Evolutionary conservation across 2,113 vertebrate genomes (phyloP), one percentile per base, ranked within the genome.

Genomic region (Rutilus rutilus): DNA sequence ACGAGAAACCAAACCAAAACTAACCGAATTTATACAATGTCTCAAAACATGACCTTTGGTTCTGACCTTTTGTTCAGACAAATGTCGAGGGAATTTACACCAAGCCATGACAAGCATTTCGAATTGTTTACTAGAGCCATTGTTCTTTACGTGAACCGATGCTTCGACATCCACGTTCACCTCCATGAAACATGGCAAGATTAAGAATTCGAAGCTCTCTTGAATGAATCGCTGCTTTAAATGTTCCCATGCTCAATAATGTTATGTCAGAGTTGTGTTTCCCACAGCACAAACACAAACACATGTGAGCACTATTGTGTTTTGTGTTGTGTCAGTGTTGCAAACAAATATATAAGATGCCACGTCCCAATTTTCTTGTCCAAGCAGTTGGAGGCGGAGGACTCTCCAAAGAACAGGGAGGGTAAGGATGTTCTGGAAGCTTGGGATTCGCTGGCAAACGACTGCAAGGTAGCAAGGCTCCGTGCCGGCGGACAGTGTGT

Each of bases 391-490:
- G 95, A 96, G 91, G 92, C 90, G 86, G 93, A 89, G 76, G 92
- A 93, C 87, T 90, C 92, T 90, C 92, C 90, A 84, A 91, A 90
- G 93, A 91, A 92, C 91, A 93, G 92, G 91, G 93, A 92, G 93
- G 91, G 92, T 95, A 93, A 94, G 92, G 91, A 91, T 89, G 89
- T 91, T 60, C 95, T 92, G 93, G 94, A 95, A 92, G 89, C 94
- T 92, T 95, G 95, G 95, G 94, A 91, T 90, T 94, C 94, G 85
- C 93, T 95, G 93, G 92, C 94, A 89, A 92, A 95, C 90, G 92
- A 94, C 92, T 93, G 93, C 94, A 95, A 96, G 95, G 95, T 96
- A 95, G 94, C 91, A 93, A 47, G 91, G 91, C 90, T 89, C 87
- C 89, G 88, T 90, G 89, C 67, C 7, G 62, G 86, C 64, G 85